Evolutionary conservation across 1,140 invertebrate genomes (phyloP).

Genomic region (Hycleus phaleratus): DNA sequence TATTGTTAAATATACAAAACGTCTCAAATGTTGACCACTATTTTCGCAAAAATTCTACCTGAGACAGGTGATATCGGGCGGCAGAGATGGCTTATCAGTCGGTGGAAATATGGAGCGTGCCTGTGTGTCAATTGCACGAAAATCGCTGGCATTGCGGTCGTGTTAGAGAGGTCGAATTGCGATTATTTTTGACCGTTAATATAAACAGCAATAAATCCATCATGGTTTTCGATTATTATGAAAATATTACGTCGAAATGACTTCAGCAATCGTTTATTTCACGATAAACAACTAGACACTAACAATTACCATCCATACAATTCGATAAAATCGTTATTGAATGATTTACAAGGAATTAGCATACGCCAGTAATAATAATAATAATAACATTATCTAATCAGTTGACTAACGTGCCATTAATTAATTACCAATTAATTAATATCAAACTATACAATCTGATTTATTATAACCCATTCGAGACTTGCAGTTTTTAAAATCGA

Average conservation of each 20-base stretch:
- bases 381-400: conserved; percentile 37
- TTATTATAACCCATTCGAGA: not conserved
- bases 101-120: conserved; percentile 19
- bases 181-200: no score
- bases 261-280: conserved; percentile 6
- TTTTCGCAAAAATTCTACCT: conserved; percentile 27
- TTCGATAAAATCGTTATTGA: conserved; percentile 38
- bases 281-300: conserved; percentile 32
- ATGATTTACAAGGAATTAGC: conserved; percentile 43
- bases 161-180: no score
- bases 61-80: not conserved
- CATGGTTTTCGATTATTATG: not conserved
- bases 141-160: not conserved
- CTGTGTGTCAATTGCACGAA: not conserved
- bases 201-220: not conserved
- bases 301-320: conserved; percentile 17
- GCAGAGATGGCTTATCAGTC: conserved; percentile 17
- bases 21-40: no score
- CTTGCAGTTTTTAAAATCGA: no score
- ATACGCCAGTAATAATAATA: conserved; percentile 33
- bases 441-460: conserved; percentile 23
- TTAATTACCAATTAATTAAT: conserved; percentile 40
- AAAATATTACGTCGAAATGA: conserved; percentile 5
- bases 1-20: conserved; percentile 13
- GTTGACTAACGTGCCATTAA: conserved; percentile 35